Evolutionary conservation across 92 coral and sea anemone genomes (phyloP), one percentile per base, ranked within the genome.

Genomic region (Phenganax marumi): DNA sequence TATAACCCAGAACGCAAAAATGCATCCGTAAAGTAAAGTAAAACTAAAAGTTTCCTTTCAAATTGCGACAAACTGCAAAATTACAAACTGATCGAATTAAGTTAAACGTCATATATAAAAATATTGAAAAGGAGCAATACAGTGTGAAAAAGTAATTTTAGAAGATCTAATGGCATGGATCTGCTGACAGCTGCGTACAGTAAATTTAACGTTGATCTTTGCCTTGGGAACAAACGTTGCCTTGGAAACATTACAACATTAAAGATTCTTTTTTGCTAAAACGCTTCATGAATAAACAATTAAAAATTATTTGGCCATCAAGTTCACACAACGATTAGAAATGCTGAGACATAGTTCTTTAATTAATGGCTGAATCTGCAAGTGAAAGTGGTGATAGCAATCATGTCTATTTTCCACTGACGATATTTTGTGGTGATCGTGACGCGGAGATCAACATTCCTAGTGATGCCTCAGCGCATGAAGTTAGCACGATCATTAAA

Each of bases 351-450:
- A 48, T 16, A 13, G 3, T 14, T 14, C 17, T 56, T 14, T 14
- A 56, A 56, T 70, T 16, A 26, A 49, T 52, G 60, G 43, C 55
- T 16, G 19, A 14, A 14, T 56, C 39, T 19, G 11, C 46, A 52
- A 72, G 60, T 3, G 77, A 49, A 50, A 21, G 19, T 10, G 17
- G 60, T 17, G 77, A 72, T 52, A 52, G 60, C 11, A 43, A 21
- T n/a, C 23, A 62, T 18, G 18, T 43, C 16, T 57, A 16, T 50
- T 57, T 78, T 46, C 12, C 52, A 13, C 26, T 78, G 19, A 60
- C 72, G 47, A 62, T 78, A 22, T 78, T 63, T 43, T 78, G 83
- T 52, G 83, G 58, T 10, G 83, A 62, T 50, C 46, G 46, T 21
- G 72, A 78, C 19, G 73, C 18, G 12, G 72, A 17, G 17, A 57